A percentile compares a stretch with the other conserved stretches of the same genome.
These are phyloP conservation scores for Drosophila nigricruria DNA, from an alignment of 2,888 invertebrate genomes.

Conservation along the genomic window DNA sequence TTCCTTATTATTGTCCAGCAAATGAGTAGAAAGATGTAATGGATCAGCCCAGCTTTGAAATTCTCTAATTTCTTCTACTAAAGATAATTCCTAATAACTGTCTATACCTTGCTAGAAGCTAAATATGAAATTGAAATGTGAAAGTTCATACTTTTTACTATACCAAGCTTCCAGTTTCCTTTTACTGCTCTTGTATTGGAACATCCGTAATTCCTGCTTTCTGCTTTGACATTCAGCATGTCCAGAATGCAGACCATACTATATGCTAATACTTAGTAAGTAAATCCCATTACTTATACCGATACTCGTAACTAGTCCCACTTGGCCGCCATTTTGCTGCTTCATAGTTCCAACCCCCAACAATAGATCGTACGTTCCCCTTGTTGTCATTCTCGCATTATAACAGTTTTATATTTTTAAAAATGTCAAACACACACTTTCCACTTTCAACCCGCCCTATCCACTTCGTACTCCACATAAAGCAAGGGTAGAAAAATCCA, in stretches of 20 bases:
- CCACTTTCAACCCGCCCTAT: slow-evolving; percentile 12
- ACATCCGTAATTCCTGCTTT: too few relatives aligned
- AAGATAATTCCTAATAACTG: too few relatives aligned
- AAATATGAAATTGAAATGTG: too few relatives aligned
- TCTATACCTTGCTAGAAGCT: too few relatives aligned
- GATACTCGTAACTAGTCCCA: not conserved
- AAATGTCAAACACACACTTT: slow-evolving; percentile 36
- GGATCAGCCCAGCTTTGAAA: too few relatives aligned
- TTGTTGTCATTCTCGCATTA: slow-evolving; percentile 43
- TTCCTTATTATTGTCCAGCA: too few relatives aligned
- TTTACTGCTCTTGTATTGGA: too few relatives aligned
- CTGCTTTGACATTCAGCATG: not conserved
- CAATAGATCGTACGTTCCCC: not conserved
- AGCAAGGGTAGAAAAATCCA: slow-evolving; percentile 30
- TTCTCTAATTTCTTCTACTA: too few relatives aligned
- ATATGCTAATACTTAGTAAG: not conserved
- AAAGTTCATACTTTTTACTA: too few relatives aligned
- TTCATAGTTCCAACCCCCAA: not conserved
- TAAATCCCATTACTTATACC: not conserved
- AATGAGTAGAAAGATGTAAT: too few relatives aligned
- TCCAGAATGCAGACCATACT: not conserved
- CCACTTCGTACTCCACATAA: slow-evolving; percentile 12
- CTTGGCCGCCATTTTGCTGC: slow-evolving; percentile 1
- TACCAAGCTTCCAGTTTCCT: too few relatives aligned
- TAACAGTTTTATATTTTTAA: slow-evolving; percentile 59